Percentiles rank a stretch among this genome's conserved stretches.
These are phyloP conservation scores for Melanotaenia parkinsoni DNA, from an alignment of 2,797 vertebrate species.

Conservation along the genomic window DNA sequence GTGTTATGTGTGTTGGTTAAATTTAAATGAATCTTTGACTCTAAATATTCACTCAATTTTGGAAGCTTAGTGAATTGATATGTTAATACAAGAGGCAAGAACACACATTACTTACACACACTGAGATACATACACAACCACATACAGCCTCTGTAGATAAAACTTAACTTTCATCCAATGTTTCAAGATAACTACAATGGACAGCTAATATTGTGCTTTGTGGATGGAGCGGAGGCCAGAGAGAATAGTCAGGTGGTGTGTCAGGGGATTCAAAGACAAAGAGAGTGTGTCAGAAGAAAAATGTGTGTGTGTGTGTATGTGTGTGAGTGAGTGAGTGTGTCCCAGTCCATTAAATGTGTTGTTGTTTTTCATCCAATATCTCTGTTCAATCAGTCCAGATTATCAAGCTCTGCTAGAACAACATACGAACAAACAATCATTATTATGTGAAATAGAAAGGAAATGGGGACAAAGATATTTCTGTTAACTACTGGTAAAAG, in stretches of 20 bases:
- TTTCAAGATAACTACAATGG: background rate
- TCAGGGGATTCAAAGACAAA: conserved; percentile 2
- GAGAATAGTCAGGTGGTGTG: background rate
- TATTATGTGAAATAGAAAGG: too few relatives aligned
- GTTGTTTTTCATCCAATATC: background rate
- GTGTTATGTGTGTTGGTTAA: background rate
- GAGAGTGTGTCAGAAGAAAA: background rate
- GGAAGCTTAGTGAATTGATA: background rate
- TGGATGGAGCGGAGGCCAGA: background rate
- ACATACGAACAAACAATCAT: background rate
- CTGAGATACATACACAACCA: background rate
- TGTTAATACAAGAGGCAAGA: background rate
- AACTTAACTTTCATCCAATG: background rate
- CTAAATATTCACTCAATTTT: background rate
- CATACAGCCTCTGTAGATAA: background rate
- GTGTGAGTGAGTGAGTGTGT: background rate
- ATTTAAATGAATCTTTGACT: background rate
- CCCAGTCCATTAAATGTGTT: background rate
- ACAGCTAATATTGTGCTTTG: background rate
- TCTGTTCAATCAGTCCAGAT: background rate
- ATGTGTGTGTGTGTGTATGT: background rate
- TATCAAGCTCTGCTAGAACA: background rate
- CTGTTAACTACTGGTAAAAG: too few relatives aligned
- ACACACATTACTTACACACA: background rate
- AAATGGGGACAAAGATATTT: too few relatives aligned